phyloP scores from a whole-genome alignment of 2,888 invertebrate species.

The Gibbula magus region DNA sequence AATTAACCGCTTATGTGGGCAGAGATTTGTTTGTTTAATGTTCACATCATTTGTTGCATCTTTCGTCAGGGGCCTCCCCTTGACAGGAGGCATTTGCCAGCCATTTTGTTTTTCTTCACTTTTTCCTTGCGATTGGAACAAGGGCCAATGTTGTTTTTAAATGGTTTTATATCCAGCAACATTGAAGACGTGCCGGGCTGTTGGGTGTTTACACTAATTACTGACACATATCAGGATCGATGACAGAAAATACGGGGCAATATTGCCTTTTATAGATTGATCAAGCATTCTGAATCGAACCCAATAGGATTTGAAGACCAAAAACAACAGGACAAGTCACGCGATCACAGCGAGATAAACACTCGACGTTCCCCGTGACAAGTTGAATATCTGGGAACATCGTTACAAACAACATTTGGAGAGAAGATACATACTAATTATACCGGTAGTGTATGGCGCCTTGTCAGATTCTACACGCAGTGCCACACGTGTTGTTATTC shows the following conservation, averaged over 20 bases:
- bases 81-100: not conserved
- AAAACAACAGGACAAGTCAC: not conserved
- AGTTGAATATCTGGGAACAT: not conserved
- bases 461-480: too few relatives aligned
- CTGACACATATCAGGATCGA: constrained; percentile 1
- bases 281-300: not conserved
- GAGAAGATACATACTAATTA: too few relatives aligned
- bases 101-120: constrained; percentile 10
- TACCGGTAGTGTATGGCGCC: too few relatives aligned
- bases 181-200: not conserved
- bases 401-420: too few relatives aligned
- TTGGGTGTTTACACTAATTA: not conserved
- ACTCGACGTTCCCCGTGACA: not conserved
- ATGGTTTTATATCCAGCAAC: not conserved
- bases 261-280: not conserved
- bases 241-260: not conserved
- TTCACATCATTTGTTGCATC: not conserved
- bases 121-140: not conserved
- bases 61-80: not conserved
- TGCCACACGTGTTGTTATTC: too few relatives aligned
- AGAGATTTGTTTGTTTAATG: constrained; percentile 11
- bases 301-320: not conserved
- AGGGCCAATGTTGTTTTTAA: constrained; percentile 1
- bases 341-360: not conserved
- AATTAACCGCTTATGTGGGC: constrained; percentile 13